Base-by-base conservation (phyloP, 2,113 vertebrate genomes). In the Macaca fascicularis region DNA sequence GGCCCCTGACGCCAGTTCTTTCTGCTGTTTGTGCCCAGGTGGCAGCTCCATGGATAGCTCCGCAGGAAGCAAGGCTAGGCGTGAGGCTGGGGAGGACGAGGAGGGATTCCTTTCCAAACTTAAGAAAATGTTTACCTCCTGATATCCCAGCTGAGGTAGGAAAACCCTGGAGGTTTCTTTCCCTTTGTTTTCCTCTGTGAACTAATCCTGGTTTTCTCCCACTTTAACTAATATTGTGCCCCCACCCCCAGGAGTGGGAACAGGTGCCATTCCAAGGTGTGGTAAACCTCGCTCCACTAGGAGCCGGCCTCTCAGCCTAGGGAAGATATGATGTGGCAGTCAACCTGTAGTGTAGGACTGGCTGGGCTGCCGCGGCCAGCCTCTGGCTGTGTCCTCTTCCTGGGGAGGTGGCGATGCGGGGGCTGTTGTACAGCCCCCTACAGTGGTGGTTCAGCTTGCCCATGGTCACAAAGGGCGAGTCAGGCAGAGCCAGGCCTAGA, bases 31-130 rank as follows among this genome's bases (percentile, higher is more conserved):
- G 98, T 99, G 98, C 99, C 98, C 99, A 99, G 99, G 98, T 99
- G 99, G 99, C 99, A 99, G 99, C 98, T 98, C 98, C 98, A 98
- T 93, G 98, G 98, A 98, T 99, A 98, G 97, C 35, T 95, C 98
- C 98, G 96, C 97, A 96, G 97, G 98, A 99, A 99, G 98, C 98
- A 96, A 99, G 97, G 98, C 98, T 98, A 98, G 98, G 98, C 98
- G 98, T 98, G 99, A 99, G 98, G 98, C 98, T 99, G 98, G 99
- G 99, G 99, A 99, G 98, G 98, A 98, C 98, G 98, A 98, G 98
- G 98, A 99, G 98, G 99, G 99, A 98, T 99, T 99, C 99, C 98
- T 99, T 99, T 99, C 99, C 99, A 99, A 99, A 99, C 99, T 99
- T 99, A 99, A 99, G 99, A 99, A 98, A 99, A 98, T 99, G 98